Conservation (phyloP, 2,113 vertebrate species). For the Dasyornis broadbenti region DNA sequence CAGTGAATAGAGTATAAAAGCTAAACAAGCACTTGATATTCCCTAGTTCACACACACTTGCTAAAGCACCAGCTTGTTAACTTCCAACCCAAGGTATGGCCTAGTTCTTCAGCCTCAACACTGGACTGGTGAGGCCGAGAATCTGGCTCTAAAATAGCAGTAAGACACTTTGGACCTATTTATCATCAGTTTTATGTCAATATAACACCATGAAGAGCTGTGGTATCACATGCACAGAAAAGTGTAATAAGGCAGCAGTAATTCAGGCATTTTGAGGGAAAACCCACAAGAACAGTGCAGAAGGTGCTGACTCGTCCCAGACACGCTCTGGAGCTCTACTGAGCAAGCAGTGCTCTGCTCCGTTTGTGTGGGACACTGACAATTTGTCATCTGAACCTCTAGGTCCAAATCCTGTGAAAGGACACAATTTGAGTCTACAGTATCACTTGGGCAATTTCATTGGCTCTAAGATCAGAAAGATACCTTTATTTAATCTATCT, state of each 20-base stretch:
- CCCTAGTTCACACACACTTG: neutral
- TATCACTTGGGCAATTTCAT: neutral
- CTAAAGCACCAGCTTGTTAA: neutral
- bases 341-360: neutral
- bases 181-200: neutral
- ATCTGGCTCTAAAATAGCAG: neutral
- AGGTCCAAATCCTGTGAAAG: neutral
- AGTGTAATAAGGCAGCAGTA: slow-evolving; percentile 34
- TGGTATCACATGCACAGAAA: neutral
- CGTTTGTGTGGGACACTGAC: rapidly evolving
- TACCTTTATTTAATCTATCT: neutral
- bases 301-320: neutral
- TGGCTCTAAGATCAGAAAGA: neutral
- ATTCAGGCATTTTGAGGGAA: neutral
- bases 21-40: neutral
- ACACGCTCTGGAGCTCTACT: neutral
- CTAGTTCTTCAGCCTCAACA: neutral
- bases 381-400: neutral
- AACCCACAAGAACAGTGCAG: neutral
- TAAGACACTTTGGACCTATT: slow-evolving; percentile 26
- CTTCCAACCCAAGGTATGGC: neutral
- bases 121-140: neutral
- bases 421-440: neutral
- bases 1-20: neutral
- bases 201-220: neutral